Evolutionary conservation across 2,888 invertebrate species (phyloP).

Genomic region (Glaucopsyche alexis): DNA sequence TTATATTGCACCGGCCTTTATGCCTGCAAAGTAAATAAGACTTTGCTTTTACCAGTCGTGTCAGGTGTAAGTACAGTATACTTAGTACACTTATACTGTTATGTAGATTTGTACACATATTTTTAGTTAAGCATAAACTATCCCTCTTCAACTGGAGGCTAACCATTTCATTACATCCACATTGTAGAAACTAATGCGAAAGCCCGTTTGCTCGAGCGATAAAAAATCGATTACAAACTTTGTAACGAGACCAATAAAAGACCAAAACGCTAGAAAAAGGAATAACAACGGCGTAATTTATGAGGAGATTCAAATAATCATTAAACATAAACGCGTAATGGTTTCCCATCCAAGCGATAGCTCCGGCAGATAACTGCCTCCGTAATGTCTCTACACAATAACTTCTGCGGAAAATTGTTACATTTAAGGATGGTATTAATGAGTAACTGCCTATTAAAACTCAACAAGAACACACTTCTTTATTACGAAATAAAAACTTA

Average conservation of each 20-base stretch:
- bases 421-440: constrained; percentile 70
- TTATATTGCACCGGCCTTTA: too few relatives aligned
- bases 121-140: neutral
- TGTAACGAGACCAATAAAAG: constrained; percentile 56
- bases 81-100: too few relatives aligned
- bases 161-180: neutral
- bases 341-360: constrained; percentile 73
- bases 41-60: too few relatives aligned
- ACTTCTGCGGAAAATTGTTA: constrained; percentile 65
- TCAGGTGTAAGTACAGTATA: too few relatives aligned
- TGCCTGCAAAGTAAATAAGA: too few relatives aligned
- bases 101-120: neutral
- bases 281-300: constrained; percentile 69
- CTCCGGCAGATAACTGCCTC: constrained; percentile 68
- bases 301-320: constrained; percentile 73
- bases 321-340: constrained; percentile 76
- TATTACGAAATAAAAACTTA: constrained; percentile 52
- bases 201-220: neutral
- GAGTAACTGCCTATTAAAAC: constrained; percentile 68
- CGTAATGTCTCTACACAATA: constrained; percentile 73
- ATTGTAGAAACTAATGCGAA: neutral
- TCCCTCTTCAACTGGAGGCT: too few relatives aligned
- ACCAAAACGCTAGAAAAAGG: constrained; percentile 48
- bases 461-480: constrained; percentile 67
- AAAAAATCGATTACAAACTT: constrained; percentile 55